A percentile compares a stretch with the other conserved stretches of the same genome.
Evolutionary conservation across 2,797 vertebrate species (phyloP).

Genomic region (Cyclura pinguis): DNA sequence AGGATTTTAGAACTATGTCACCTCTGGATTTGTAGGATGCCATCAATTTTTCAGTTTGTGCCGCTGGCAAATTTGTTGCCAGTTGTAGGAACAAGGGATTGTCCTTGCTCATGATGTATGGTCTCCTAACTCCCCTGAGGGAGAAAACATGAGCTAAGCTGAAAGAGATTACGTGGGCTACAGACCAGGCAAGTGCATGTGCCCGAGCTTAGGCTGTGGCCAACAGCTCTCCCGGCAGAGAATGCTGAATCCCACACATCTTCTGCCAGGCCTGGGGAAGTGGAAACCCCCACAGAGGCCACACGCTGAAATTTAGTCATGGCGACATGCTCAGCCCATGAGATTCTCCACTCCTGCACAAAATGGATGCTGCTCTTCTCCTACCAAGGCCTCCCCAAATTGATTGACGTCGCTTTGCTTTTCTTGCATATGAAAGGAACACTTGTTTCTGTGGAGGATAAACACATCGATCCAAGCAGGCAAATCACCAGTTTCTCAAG

Average conservation of each 20-base stretch:
- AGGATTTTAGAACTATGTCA: background rate
- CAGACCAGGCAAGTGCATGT: slow-evolving; percentile 57
- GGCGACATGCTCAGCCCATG: slow-evolving; percentile 39
- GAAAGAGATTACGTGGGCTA: slow-evolving; percentile 67
- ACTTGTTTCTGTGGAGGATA: slow-evolving; percentile 25
- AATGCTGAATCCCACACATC: slow-evolving; percentile 66
- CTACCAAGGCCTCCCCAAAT: background rate
- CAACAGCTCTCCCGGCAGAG: slow-evolving; percentile 58
- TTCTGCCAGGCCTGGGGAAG: slow-evolving; percentile 62
- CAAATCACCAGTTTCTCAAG: background rate
- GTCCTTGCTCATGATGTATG: slow-evolving; percentile 56
- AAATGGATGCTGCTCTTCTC: slow-evolving; percentile 37
- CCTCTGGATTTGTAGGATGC: background rate
- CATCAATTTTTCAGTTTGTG: slow-evolving; percentile 57
- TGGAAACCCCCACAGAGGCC: slow-evolving; percentile 24
- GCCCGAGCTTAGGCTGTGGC: slow-evolving; percentile 56
- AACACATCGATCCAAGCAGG: slow-evolving; percentile 14
- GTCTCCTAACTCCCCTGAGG: slow-evolving; percentile 62
- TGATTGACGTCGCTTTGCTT: slow-evolving; percentile 31
- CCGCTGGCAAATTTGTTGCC: slow-evolving; percentile 48
- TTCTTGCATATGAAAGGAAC: slow-evolving; percentile 33
- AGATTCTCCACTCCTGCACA: slow-evolving; percentile 37
- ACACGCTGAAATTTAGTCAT: slow-evolving; percentile 56
- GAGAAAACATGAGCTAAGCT: slow-evolving; percentile 64
- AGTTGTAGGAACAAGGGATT: slow-evolving; percentile 60